These are phyloP conservation scores for Chondrilla cf. caribensis DNA, from an alignment of 37 sponge, comb jelly and placozoan species.

Conservation along the genomic window DNA sequence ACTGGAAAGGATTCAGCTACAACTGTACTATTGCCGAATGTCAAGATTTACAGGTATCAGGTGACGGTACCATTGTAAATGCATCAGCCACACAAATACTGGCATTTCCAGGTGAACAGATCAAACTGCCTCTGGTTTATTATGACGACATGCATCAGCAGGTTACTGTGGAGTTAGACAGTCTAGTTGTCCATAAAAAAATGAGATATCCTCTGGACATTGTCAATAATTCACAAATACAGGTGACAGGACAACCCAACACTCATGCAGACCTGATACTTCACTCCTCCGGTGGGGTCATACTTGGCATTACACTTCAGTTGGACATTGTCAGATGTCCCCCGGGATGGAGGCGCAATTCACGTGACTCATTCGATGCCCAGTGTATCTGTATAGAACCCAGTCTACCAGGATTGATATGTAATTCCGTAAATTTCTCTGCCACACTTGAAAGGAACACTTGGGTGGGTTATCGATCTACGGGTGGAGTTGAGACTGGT, in stretches of 20 bases:
- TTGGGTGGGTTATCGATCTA: background rate
- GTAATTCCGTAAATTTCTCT: background rate
- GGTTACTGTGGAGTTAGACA: background rate
- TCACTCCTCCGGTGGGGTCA: background rate
- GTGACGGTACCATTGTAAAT: background rate
- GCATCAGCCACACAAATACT: background rate
- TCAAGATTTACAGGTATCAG: background rate
- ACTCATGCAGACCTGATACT: background rate
- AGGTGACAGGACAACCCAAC: background rate
- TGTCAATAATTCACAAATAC: background rate
- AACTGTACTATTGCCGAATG: background rate
- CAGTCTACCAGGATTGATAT: background rate
- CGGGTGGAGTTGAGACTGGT: background rate
- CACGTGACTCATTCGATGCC: background rate
- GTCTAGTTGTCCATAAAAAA: background rate
- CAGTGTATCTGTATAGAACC: background rate
- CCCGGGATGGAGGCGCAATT: background rate
- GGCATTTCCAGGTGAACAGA: conserved; percentile 38
- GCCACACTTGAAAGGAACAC: background rate
- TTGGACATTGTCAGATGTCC: background rate
- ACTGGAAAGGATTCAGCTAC: conserved; percentile 26
- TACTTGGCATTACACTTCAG: background rate
- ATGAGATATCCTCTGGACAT: background rate
- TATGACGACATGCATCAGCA: conserved; percentile 32
- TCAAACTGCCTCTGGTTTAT: conserved; percentile 11